Conservation (phyloP, 2,888 invertebrate species). For the Hypolimnas misippus region DNA sequence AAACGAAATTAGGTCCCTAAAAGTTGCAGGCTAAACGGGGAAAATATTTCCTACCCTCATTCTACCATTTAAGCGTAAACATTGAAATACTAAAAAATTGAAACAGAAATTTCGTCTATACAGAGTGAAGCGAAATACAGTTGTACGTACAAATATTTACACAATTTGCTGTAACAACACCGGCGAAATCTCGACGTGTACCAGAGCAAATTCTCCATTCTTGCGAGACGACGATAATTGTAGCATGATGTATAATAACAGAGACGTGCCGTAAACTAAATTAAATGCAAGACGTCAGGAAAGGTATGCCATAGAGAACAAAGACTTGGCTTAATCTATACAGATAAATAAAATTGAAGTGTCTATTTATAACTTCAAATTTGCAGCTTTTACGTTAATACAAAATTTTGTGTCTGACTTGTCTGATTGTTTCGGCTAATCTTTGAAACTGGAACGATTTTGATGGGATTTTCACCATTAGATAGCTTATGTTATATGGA, state of each 20-base stretch:
- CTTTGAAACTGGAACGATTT: too few species aligned
- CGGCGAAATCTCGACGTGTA: slow-evolving; percentile 39
- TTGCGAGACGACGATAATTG: slow-evolving; percentile 62
- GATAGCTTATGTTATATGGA: too few species aligned
- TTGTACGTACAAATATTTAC: slow-evolving; percentile 39
- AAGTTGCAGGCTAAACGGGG: too few species aligned
- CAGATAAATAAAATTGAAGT: too few species aligned
- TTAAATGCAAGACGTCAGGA: slow-evolving; percentile 61
- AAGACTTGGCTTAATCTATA: too few species aligned
- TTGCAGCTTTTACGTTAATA: too few species aligned
- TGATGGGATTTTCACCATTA: too few species aligned
- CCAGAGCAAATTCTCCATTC: slow-evolving; percentile 49
- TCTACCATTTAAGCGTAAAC: neutral
- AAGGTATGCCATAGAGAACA: slow-evolving; percentile 30
- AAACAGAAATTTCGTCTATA: slow-evolving; percentile 21
- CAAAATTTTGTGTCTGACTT: too few species aligned
- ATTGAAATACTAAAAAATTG: slow-evolving; percentile 12
- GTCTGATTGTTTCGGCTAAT: too few species aligned
- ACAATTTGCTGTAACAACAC: slow-evolving; percentile 42
- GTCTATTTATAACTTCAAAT: too few species aligned
- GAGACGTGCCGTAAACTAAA: slow-evolving; percentile 59
- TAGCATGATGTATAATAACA: slow-evolving; percentile 63
- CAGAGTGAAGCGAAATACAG: slow-evolving; percentile 31
- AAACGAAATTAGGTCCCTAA: too few species aligned
- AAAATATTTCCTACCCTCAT: too few species aligned